Conservation (phyloP, 2,797 vertebrate genomes). For the Crocidura indochinensis region DNA sequence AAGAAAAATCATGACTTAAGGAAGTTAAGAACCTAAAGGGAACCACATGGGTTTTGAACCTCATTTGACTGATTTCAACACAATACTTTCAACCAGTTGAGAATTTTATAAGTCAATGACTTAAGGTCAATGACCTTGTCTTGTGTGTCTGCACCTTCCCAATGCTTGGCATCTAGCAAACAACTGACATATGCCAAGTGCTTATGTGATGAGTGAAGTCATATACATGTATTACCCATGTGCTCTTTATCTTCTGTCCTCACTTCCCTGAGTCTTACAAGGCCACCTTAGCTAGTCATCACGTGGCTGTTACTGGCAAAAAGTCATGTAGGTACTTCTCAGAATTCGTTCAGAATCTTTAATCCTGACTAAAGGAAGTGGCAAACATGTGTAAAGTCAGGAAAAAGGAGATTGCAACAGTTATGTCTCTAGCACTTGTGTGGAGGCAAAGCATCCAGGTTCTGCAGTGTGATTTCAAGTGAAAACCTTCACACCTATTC, state of each 20-base stretch:
- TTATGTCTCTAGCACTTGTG: background rate
- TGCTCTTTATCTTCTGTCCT: background rate
- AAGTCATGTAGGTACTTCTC: background rate
- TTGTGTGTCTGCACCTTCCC: constrained; percentile 18
- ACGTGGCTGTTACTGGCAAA: background rate
- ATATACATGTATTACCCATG: background rate
- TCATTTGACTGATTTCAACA: constrained; percentile 18
- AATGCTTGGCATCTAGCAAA: constrained; percentile 50
- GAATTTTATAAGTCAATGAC: background rate
- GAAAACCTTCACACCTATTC: background rate
- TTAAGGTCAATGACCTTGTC: constrained; percentile 7
- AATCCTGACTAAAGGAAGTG: background rate
- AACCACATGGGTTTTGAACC: constrained; percentile 29
- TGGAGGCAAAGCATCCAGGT: background rate
- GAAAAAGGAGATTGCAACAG: background rate
- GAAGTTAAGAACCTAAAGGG: constrained; percentile 35
- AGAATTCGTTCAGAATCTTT: background rate
- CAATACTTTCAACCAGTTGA: background rate
- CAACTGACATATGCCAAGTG: constrained; percentile 13
- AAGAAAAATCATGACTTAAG: background rate
- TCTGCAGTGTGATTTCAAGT: background rate
- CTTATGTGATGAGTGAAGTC: constrained; percentile 55
- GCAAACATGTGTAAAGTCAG: background rate
- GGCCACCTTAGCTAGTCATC: background rate
- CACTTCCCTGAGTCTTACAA: background rate